Evolutionary conservation across 30 jellyfish, hydroid and myxozoan genomes (phyloP).

Genomic region (Pelagia noctiluca): DNA sequence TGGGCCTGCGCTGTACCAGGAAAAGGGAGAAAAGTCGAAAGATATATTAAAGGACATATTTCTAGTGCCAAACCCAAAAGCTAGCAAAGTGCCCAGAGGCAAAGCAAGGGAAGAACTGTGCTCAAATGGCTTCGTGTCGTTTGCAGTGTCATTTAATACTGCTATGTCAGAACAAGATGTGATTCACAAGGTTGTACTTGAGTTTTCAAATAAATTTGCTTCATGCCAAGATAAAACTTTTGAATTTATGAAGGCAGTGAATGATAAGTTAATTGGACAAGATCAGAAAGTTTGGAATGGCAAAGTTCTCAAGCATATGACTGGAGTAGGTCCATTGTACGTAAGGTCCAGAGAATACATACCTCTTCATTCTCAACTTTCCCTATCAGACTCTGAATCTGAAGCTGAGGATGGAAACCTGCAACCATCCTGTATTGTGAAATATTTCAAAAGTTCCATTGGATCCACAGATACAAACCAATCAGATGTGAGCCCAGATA

Average conservation of each 20-base stretch:
- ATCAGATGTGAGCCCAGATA: background rate
- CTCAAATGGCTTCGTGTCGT: background rate
- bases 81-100: background rate
- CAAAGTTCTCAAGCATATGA: background rate
- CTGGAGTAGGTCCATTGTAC: conserved; percentile 4
- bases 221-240: background rate
- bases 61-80: background rate
- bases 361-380: background rate
- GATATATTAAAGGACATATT: background rate
- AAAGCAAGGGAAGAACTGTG: background rate
- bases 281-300: conserved; percentile 2
- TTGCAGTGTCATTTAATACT: background rate
- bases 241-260: background rate
- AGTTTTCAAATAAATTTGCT: background rate
- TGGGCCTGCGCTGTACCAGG: background rate
- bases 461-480: background rate
- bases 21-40: background rate
- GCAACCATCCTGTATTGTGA: background rate
- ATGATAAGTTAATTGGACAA: background rate
- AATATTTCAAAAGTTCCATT: background rate
- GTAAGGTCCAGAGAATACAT: background rate
- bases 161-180: background rate
- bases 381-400: background rate
- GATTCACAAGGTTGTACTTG: background rate
- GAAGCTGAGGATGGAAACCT: background rate